Percentiles rank a stretch among this genome's conserved stretches.
Evolutionary conservation across 2,888 invertebrate genomes (phyloP).

Genomic region (Sinhomidia bicolor): DNA sequence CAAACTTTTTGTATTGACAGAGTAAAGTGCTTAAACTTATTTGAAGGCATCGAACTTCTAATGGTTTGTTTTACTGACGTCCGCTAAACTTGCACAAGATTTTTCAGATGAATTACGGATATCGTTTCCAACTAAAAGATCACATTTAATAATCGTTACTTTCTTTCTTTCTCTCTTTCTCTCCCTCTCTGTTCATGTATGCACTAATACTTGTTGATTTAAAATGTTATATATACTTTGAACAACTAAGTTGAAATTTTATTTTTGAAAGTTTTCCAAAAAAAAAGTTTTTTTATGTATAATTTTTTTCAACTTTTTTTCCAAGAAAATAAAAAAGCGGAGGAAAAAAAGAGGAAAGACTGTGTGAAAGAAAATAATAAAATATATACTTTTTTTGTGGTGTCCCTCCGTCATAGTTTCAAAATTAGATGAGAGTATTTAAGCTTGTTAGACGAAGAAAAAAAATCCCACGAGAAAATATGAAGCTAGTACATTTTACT

Average conservation of each 20-base stretch:
- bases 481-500: no score
- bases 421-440: slow-evolving; percentile 40
- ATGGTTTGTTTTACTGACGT: background rate
- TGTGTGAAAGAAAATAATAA: no score
- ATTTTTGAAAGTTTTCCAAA: slow-evolving; percentile 42
- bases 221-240: background rate
- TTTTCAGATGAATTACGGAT: slow-evolving; percentile 1
- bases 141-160: background rate
- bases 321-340: no score
- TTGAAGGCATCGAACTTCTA: no score
- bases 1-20: background rate
- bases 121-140: background rate
- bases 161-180: no score
- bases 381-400: background rate
- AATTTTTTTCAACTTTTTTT: background rate
- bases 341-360: background rate
- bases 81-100: background rate
- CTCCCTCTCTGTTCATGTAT: no score
- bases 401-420: background rate
- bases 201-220: slow-evolving; percentile 19
- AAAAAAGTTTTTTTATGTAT: slow-evolving; percentile 18
- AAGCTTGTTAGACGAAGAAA: slow-evolving; percentile 37
- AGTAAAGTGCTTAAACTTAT: background rate
- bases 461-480: slow-evolving; percentile 30
- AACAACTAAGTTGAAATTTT: slow-evolving; percentile 26